Base-by-base conservation (phyloP, 2,888 invertebrate genomes). In the Lasiommata megera region DNA sequence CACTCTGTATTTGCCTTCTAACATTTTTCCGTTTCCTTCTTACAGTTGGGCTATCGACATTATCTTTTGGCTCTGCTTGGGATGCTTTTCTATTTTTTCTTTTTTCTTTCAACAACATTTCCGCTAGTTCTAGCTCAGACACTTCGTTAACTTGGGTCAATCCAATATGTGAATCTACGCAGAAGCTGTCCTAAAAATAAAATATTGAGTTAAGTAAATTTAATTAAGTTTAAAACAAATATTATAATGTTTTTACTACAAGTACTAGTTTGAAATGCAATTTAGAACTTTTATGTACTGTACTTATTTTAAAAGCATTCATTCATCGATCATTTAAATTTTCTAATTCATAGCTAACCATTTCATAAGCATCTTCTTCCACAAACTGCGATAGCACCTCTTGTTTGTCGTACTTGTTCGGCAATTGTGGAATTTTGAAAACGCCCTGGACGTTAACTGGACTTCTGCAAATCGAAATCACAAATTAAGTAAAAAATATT, bases 61-160 rank as follows among this genome's bases (percentile, higher is more conserved):
- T 70, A 3, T 69, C 66, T 8, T 36, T 14, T 17, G 34, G 37
- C 37, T 61, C 52, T 9, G 54, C 31, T 37, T 38, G 47, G 18
- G 16, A 52, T n/a, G 16, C 61, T 71, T 43, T 81, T 62, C 72
- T 79, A 0, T 61, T 46, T 61, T 67, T 79, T 50, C 74, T 71
- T 66, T 78, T 71, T 50, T 77, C 62, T 75, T 84, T 74, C 76
- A 92, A 83, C 37, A 92, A 77, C 60, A 92, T 90, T 79, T 95
- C 95, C 0, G 94, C 93, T 47, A 93, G 73, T 72, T 95, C 95
- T 60, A 95, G 78, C 62, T 92, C 91, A 0, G 87, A 93, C 68
- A 89, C 79, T 67, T 92, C 90, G 44, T 81, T 79, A 0, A 67
- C 81, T 79, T 84, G 86, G 41, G 82, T 86, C 54, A 84, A 74